A percentile compares a stretch with the other conserved stretches of the same genome.
Conservation (phyloP, 1,140 invertebrate species). For the Anthonomus grandis region DNA sequence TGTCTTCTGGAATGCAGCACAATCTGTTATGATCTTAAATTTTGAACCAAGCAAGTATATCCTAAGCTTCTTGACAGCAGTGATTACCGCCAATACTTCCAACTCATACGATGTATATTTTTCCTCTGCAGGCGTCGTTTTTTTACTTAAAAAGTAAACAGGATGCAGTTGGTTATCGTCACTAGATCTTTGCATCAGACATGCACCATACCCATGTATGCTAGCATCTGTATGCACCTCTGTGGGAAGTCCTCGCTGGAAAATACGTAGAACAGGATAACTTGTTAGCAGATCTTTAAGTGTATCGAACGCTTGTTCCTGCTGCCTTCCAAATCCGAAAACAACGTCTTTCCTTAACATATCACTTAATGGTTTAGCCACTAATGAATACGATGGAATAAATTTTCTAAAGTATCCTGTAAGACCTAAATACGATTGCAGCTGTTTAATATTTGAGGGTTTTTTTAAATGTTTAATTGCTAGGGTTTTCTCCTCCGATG, state of each 20-base stretch:
- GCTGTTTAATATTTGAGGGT: constrained; percentile 36
- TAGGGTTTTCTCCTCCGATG: constrained; percentile 38
- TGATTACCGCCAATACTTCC: constrained; percentile 53
- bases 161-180: constrained; percentile 49
- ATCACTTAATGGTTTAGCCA: constrained; percentile 36
- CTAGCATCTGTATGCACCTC: constrained; percentile 36
- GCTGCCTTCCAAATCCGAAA: background rate
- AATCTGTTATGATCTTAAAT: constrained; percentile 51
- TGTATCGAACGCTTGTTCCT: constrained; percentile 27
- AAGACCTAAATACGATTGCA: constrained; percentile 40
- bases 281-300: constrained; percentile 24
- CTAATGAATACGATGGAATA: constrained; percentile 33
- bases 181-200: constrained; percentile 40
- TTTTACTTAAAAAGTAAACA: constrained; percentile 25
- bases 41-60: constrained; percentile 52
- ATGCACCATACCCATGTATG: constrained; percentile 38
- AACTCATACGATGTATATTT: constrained; percentile 47
- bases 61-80: constrained; percentile 52
- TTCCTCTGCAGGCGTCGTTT: constrained; percentile 31
- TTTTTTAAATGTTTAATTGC: constrained; percentile 39
- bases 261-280: constrained; percentile 45
- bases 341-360: constrained; percentile 9
- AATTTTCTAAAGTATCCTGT: constrained; percentile 44
- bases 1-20: constrained; percentile 40
- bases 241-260: constrained; percentile 32